A percentile compares a stretch with the other conserved stretches of the same genome.
phyloP scores from a whole-genome alignment of 2,113 vertebrate species.

The Pan paniscus region DNA sequence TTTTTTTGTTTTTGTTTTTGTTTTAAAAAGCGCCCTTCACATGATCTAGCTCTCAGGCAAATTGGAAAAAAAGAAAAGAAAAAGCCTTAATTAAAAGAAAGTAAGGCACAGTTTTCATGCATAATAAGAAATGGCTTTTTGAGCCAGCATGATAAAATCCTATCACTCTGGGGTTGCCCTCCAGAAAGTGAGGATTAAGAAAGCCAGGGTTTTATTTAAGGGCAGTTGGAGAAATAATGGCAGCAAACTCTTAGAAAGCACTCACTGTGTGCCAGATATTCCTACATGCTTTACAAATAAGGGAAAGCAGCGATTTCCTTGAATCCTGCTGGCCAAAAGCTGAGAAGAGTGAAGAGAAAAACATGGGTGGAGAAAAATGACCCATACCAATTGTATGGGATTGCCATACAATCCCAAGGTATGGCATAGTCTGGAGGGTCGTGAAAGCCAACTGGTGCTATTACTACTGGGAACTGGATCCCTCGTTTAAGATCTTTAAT shows the following conservation, averaged over 20 bases:
- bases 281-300: not conserved
- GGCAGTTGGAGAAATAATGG: not conserved
- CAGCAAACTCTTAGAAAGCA: not conserved
- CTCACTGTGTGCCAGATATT: not conserved
- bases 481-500: too few species aligned
- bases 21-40: not conserved
- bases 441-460: fast-evolving
- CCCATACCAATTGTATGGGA: too few species aligned
- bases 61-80: not conserved
- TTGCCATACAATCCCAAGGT: too few species aligned
- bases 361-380: not conserved
- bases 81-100: conserved; percentile 31
- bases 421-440: not conserved
- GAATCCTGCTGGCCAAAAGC: not conserved
- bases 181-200: not conserved
- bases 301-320: not conserved
- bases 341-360: not conserved
- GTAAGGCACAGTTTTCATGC: not conserved
- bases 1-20: too few species aligned
- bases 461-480: too few species aligned
- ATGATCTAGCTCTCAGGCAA: conserved; percentile 24
- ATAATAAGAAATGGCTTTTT: not conserved
- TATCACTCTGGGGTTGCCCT: not conserved
- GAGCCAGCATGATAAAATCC: not conserved
- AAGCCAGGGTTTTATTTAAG: not conserved